Percentiles rank a stretch among this genome's conserved stretches.
Evolutionary conservation across 1,140 invertebrate species (phyloP).

Genomic region (Zaprionus ghesquierei): DNA sequence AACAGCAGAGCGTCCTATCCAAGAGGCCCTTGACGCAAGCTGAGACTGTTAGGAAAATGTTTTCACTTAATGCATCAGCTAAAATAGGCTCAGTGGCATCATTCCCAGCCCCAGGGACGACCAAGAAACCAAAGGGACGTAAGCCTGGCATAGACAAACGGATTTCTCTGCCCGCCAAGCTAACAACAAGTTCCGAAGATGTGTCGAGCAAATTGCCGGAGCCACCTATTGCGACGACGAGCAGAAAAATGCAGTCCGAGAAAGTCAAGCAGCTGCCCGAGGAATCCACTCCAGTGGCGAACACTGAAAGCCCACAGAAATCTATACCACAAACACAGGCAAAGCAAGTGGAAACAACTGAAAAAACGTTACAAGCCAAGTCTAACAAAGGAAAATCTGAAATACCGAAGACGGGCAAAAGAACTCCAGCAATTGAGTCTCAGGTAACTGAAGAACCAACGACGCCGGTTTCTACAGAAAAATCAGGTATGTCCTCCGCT

Average conservation of each 20-base stretch:
- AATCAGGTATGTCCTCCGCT: not conserved
- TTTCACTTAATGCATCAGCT: not conserved
- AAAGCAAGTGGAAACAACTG: not conserved
- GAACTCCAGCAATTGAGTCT: not conserved
- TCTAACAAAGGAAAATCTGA: not conserved
- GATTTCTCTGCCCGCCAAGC: not conserved
- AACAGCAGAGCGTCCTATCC: not conserved
- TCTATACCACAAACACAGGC: not conserved
- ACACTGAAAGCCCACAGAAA: not conserved
- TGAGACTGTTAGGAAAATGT: constrained; percentile 4
- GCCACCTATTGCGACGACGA: not conserved
- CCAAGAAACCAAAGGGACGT: not conserved
- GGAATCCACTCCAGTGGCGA: not conserved
- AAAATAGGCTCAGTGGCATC: not conserved
- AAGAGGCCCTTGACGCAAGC: constrained; percentile 19
- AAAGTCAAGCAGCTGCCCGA: not conserved
- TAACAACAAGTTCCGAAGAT: not conserved
- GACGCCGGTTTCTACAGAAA: not conserved
- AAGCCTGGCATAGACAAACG: not conserved
- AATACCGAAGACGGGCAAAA: not conserved
- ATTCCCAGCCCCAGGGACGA: not conserved
- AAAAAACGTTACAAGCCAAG: not conserved
- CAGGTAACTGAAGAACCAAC: not conserved
- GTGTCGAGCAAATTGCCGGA: not conserved
- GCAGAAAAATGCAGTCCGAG: not conserved